These are phyloP conservation scores for Lepidurus apus DNA, from an alignment of 1,140 invertebrate genomes.

Conservation along the genomic window DNA sequence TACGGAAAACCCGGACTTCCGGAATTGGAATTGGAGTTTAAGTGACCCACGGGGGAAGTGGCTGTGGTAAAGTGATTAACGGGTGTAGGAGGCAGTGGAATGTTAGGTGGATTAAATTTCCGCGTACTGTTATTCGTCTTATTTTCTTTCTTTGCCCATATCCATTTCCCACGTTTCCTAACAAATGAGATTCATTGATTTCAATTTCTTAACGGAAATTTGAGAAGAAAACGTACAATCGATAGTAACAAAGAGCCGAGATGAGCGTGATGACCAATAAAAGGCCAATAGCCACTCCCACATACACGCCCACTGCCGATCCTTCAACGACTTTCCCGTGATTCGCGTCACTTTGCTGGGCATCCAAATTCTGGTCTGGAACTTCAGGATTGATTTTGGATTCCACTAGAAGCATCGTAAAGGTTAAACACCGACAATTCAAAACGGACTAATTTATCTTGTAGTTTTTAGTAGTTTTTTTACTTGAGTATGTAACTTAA, in stretches of 20 bases:
- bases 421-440: neutral
- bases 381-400: constrained; percentile 36
- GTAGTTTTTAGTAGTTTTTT: too few relatives aligned
- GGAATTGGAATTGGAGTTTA: constrained; percentile 11
- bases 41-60: constrained; percentile 25
- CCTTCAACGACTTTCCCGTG: constrained; percentile 35
- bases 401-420: constrained; percentile 32
- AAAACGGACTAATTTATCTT: too few relatives aligned
- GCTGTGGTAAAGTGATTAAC: constrained; percentile 23
- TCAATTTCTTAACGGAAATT: neutral
- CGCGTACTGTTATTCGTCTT: constrained; percentile 20
- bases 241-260: constrained; percentile 44
- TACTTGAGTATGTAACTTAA: too few relatives aligned
- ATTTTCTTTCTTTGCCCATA: constrained; percentile 22
- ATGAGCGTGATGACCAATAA: constrained; percentile 44
- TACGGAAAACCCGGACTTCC: constrained; percentile 9
- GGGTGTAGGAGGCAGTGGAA: constrained; percentile 31
- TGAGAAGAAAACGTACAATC: constrained; percentile 40
- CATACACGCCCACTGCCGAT: constrained; percentile 36
- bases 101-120: constrained; percentile 31
- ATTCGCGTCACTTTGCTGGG: constrained; percentile 32
- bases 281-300: constrained; percentile 46
- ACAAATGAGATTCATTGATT: neutral
- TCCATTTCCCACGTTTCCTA: constrained; percentile 32
- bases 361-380: constrained; percentile 35